phyloP scores from a whole-genome alignment of 2,797 vertebrate species.

The Catamblyrhynchus diadema region DNA sequence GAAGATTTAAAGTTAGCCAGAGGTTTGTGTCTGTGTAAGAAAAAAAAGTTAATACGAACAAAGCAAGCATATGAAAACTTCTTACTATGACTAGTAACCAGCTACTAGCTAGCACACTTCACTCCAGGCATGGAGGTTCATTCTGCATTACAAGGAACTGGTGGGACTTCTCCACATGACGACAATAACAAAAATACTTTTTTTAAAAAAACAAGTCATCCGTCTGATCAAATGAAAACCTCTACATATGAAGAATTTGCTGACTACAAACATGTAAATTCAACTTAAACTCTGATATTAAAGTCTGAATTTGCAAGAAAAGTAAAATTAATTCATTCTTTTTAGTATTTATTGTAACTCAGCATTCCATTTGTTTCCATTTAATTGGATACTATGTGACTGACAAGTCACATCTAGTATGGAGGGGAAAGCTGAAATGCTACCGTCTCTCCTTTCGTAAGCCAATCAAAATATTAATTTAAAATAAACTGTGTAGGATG shows the following conservation, averaged over 20 bases:
- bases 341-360: not conserved
- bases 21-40: constrained; percentile 79
- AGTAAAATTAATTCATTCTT: constrained; percentile 13
- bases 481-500: not conserved
- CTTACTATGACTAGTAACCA: constrained; percentile 83
- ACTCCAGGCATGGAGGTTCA: constrained; percentile 72
- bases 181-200: not conserved
- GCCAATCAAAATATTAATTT: constrained; percentile 58
- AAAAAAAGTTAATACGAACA: constrained; percentile 79
- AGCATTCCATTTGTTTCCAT: not conserved
- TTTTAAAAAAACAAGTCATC: not conserved
- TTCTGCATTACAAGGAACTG: constrained; percentile 5
- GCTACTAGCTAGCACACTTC: constrained; percentile 80
- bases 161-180: not conserved
- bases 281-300: not conserved
- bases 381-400: not conserved
- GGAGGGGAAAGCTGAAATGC: constrained; percentile 17
- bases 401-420: not conserved
- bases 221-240: constrained; percentile 43
- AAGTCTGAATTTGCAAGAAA: constrained; percentile 32
- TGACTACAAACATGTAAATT: not conserved
- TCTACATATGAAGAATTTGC: not conserved
- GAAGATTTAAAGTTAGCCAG: constrained; percentile 73
- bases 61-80: constrained; percentile 80
- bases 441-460: not conserved